Conservation (phyloP, 2,888 invertebrate species). For the Exephanes ischioxanthus region DNA sequence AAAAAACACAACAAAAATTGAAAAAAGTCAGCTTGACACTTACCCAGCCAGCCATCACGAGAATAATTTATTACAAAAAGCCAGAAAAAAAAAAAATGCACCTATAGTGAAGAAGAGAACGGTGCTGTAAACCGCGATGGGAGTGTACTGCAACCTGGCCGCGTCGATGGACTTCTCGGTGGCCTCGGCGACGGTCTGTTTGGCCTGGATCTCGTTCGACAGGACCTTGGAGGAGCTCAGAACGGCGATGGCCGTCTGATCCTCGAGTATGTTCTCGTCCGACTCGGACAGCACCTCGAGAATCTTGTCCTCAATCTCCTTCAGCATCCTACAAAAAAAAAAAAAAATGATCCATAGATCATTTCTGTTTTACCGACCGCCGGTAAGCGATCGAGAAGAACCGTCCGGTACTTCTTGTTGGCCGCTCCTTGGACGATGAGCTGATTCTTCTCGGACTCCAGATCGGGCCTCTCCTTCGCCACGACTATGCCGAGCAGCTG, state of each 20-base stretch:
- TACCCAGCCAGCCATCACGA: no score
- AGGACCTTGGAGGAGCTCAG: conserved; percentile 95
- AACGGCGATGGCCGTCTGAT: conserved; percentile 94
- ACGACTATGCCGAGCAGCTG: conserved; percentile 96
- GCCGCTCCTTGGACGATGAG: conserved; percentile 95
- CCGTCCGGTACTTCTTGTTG: conserved; percentile 87
- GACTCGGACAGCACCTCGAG: conserved; percentile 91
- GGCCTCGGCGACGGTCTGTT: conserved; percentile 94
- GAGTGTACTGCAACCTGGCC: conserved; percentile 93
- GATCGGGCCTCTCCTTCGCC: conserved; percentile 95
- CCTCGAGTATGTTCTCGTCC: conserved; percentile 94
- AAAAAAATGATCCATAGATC: conserved; percentile 28
- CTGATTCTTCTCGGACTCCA: conserved; percentile 96
- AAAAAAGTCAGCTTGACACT: no score
- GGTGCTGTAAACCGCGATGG: conserved; percentile 95
- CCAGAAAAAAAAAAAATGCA: conserved; percentile 78
- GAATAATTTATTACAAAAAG: no score
- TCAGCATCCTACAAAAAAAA: conserved; percentile 87
- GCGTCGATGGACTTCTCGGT: conserved; percentile 96
- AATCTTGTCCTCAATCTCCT: conserved; percentile 97
- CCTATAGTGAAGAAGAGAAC: conserved; percentile 96
- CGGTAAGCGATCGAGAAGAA: neutral
- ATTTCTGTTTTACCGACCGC: no score
- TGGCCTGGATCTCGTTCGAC: conserved; percentile 96
- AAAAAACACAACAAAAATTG: no score